Percentiles rank a stretch among this genome's conserved stretches.
Evolutionary conservation across 2,113 vertebrate species (phyloP).

Genomic region (Sterrhoptilus dennistouni): DNA sequence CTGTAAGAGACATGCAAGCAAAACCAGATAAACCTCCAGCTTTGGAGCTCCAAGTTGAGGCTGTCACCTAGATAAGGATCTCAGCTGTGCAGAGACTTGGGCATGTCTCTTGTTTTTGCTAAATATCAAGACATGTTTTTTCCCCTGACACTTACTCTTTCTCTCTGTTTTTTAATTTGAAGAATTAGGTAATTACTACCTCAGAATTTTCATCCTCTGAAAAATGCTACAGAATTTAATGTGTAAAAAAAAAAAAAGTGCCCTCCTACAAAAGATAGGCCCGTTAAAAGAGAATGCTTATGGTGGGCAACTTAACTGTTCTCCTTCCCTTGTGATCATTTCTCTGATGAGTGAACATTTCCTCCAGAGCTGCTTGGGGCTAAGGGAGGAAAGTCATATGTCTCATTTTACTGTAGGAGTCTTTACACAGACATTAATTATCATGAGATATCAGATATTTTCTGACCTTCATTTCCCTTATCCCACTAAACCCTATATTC

Average conservation of each 20-base stretch:
- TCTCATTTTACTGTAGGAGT: neutral
- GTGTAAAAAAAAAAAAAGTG: neutral
- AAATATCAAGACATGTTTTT: neutral
- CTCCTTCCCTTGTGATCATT: neutral
- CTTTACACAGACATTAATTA: neutral
- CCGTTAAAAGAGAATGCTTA: neutral
- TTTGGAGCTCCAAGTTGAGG: neutral
- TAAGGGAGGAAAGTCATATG: neutral
- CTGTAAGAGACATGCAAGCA: neutral
- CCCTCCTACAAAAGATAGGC: neutral
- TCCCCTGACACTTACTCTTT: neutral
- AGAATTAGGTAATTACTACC: neutral
- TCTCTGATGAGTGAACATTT: neutral
- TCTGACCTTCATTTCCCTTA: neutral
- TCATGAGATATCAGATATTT: neutral
- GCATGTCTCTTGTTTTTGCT: neutral
- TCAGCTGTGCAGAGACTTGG: fast-evolving
- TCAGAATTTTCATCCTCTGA: neutral
- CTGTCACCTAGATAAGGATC: neutral
- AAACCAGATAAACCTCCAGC: neutral
- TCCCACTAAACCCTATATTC: neutral
- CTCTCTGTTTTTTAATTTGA: neutral
- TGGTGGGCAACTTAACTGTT: neutral
- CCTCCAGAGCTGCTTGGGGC: neutral
- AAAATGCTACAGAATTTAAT: neutral